Evolutionary conservation across 2,888 invertebrate species (phyloP).

Genomic region (Lysandra bellargus): DNA sequence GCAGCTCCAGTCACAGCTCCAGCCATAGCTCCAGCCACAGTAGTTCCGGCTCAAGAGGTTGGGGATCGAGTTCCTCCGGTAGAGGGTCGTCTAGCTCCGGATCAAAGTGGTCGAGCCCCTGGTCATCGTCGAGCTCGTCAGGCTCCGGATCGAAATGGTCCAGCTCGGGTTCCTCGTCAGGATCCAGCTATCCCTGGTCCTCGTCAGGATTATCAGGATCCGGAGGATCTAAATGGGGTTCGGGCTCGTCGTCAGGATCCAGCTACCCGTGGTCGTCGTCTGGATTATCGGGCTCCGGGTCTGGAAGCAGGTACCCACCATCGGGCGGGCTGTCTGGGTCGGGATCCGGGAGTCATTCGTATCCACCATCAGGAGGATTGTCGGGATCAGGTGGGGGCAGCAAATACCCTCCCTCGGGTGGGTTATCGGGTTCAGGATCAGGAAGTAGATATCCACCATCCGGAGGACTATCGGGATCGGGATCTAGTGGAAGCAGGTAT

Average conservation of each 20-base stretch:
- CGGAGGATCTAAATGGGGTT: constrained; percentile 31
- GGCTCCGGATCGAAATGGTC: constrained; percentile 29
- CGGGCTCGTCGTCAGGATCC: constrained; percentile 35
- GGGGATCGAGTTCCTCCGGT: constrained; percentile 36
- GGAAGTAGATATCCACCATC: constrained; percentile 38
- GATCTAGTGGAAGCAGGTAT: constrained; percentile 34
- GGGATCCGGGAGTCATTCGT: constrained; percentile 16
- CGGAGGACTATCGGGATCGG: constrained; percentile 38
- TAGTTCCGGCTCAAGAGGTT: constrained; percentile 37
- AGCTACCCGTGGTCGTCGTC: constrained; percentile 37
- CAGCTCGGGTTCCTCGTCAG: constrained; percentile 34
- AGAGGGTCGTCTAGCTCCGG: constrained; percentile 36
- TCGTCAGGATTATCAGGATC: constrained; percentile 34
- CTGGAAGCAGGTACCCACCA: constrained; percentile 32
- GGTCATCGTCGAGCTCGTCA: constrained; percentile 36
- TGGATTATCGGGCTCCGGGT: constrained; percentile 35
- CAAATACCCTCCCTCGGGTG: constrained; percentile 39
- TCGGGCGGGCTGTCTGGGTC: constrained; percentile 28
- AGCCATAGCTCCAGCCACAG: constrained; percentile 33
- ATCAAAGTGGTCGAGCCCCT: constrained; percentile 35
- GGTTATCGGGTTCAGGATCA: constrained; percentile 37
- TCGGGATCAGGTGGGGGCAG: constrained; percentile 36
- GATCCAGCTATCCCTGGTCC: constrained; percentile 36
- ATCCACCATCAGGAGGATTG: constrained; percentile 36
- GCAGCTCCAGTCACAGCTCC: constrained; percentile 42